Conservation (phyloP, 2,113 vertebrate genomes). For the Dromaius novaehollandiae region DNA sequence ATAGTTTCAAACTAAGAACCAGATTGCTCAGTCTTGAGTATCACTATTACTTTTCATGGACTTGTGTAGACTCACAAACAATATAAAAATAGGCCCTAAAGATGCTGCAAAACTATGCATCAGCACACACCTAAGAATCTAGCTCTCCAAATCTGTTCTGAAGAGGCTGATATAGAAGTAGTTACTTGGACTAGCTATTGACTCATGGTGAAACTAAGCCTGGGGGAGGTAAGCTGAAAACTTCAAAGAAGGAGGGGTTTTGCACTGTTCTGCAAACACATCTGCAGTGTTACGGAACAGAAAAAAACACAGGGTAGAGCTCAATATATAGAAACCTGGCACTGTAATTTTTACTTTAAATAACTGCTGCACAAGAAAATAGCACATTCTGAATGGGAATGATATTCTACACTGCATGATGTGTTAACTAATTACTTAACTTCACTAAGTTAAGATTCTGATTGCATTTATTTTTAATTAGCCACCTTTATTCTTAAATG, state of each 20-base stretch:
- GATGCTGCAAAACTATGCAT: neutral
- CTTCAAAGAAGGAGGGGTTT: neutral
- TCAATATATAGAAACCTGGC: neutral
- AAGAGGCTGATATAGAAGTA: neutral
- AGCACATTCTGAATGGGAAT: neutral
- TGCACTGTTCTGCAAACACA: neutral
- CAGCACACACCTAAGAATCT: neutral
- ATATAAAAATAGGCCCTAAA: neutral
- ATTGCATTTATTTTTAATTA: neutral
- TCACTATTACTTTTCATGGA: neutral
- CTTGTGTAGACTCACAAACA: neutral
- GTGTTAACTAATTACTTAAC: neutral
- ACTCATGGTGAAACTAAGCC: neutral
- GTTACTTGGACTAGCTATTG: neutral
- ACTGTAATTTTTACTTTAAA: neutral
- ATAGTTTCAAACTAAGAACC: neutral
- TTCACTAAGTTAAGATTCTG: neutral
- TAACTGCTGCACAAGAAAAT: neutral
- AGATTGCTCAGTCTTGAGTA: neutral
- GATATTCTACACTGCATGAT: neutral
- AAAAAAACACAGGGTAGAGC: neutral
- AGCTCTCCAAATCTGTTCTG: neutral
- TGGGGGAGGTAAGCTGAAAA: neutral
- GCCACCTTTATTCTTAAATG: neutral
- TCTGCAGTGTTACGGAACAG: neutral